Conservation (phyloP, 2,888 invertebrate species). For the Sipha maydis region DNA sequence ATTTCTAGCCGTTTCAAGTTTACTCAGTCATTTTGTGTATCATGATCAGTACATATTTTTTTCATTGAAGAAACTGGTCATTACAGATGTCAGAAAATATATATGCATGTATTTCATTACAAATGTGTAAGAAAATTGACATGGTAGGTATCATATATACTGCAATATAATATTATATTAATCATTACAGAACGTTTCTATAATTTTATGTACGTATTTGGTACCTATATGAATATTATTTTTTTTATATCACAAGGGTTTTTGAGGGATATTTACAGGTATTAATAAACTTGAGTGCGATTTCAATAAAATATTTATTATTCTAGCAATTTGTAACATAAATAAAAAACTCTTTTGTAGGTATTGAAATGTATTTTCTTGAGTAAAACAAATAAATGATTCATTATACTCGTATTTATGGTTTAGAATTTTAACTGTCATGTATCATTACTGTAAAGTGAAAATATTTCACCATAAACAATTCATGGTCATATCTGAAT, state of each 20-base stretch:
- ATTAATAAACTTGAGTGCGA: neutral
- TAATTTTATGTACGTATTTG: no score
- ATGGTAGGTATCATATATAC: constrained; percentile 1
- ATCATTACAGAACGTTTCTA: constrained; percentile 9
- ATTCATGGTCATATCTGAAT: neutral
- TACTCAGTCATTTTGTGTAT: no score
- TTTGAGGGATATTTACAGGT: neutral
- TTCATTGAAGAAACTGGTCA: neutral
- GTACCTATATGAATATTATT: neutral
- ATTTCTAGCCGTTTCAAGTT: no score
- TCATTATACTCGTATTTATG: no score
- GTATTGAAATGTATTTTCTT: no score
- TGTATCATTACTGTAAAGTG: no score
- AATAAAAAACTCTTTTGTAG: no score
- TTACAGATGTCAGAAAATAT: neutral
- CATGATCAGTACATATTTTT: neutral
- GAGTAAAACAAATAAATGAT: no score
- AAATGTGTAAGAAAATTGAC: neutral
- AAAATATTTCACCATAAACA: no score
- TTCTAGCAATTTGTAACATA: no score
- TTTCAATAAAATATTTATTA: no score
- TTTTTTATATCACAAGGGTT: neutral
- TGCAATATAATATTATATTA: neutral
- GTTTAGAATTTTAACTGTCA: no score
- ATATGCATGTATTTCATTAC: neutral